Evolutionary conservation across 2,888 invertebrate species (phyloP).

Genomic region (Caenorhabditis sp.): DNA sequence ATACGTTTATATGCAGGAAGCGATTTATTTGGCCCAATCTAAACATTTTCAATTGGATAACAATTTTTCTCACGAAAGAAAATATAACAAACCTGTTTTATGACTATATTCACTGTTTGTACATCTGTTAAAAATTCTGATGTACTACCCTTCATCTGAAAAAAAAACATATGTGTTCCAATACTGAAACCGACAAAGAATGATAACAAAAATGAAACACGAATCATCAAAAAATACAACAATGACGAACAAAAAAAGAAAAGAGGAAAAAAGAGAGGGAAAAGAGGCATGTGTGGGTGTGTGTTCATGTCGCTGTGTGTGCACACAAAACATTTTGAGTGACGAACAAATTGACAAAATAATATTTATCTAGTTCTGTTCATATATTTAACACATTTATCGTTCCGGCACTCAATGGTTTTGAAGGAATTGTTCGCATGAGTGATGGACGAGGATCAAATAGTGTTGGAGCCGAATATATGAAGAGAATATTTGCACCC

Average conservation of each 20-base stretch:
- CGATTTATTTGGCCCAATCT: conserved; percentile 44
- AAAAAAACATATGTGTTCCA: not conserved
- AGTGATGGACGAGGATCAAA: conserved; percentile 46
- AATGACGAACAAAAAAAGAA: conserved; percentile 4
- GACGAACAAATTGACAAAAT: not conserved
- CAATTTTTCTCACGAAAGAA: not conserved
- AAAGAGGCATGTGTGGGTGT: not conserved
- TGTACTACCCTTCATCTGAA: conserved; percentile 38
- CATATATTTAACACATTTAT: conserved; percentile 35
- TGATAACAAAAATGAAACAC: not conserved
- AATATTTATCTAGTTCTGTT: conserved; percentile 4
- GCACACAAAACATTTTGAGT: not conserved
- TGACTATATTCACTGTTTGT: conserved; percentile 41
- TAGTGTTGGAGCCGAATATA: conserved; percentile 45
- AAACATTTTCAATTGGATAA: conserved; percentile 1
- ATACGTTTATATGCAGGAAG: conserved; percentile 48
- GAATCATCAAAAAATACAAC: conserved; percentile 14
- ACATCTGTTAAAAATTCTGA: conserved; percentile 45
- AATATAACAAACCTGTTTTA: conserved; percentile 33
- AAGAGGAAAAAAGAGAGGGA: conserved; percentile 6
- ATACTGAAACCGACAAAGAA: not conserved
- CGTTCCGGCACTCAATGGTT: conserved; percentile 51
- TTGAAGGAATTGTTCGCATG: conserved; percentile 40
- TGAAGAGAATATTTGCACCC: conserved; percentile 42
- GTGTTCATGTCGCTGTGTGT: not conserved